phyloP scores from a whole-genome alignment of 2,888 invertebrate genomes.

The Listrodromus nycthemerus region DNA sequence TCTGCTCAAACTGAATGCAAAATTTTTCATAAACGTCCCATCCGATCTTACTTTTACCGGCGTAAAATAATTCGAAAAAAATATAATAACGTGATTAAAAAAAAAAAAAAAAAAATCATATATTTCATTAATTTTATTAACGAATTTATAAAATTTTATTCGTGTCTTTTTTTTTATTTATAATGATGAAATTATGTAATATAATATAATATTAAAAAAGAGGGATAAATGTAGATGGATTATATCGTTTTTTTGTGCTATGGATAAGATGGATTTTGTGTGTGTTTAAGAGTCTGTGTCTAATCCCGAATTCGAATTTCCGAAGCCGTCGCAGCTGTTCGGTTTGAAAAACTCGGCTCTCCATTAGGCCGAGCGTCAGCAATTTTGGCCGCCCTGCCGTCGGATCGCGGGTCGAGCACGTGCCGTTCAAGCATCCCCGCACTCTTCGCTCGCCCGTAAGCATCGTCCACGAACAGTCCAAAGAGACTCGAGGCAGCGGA shows the following conservation, averaged over 20 bases:
- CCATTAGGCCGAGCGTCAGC: background rate
- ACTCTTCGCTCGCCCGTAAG: background rate
- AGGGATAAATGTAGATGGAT: background rate
- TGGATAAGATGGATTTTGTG: background rate
- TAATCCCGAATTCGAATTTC: too few species aligned
- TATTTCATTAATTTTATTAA: background rate
- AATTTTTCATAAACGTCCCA: background rate
- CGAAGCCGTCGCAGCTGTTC: background rate
- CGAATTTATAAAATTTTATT: background rate
- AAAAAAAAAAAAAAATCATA: too few species aligned
- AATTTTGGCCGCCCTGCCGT: background rate
- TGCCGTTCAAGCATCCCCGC: background rate
- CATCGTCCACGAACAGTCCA: background rate
- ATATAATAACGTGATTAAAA: background rate
- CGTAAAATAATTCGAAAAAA: background rate
- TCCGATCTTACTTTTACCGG: background rate
- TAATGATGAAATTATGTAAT: background rate
- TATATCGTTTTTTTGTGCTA: too few species aligned
- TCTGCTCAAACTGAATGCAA: background rate
- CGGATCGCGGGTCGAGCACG: slow-evolving; percentile 6
- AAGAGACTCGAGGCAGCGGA: background rate
- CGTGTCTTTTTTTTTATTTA: too few species aligned
- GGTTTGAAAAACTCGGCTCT: background rate
- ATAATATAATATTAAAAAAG: background rate
- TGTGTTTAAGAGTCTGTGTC: background rate